Percentiles rank a stretch among this genome's conserved stretches.
phyloP scores from a whole-genome alignment of 2,888 invertebrate species.

The Lutraria lutraria region DNA sequence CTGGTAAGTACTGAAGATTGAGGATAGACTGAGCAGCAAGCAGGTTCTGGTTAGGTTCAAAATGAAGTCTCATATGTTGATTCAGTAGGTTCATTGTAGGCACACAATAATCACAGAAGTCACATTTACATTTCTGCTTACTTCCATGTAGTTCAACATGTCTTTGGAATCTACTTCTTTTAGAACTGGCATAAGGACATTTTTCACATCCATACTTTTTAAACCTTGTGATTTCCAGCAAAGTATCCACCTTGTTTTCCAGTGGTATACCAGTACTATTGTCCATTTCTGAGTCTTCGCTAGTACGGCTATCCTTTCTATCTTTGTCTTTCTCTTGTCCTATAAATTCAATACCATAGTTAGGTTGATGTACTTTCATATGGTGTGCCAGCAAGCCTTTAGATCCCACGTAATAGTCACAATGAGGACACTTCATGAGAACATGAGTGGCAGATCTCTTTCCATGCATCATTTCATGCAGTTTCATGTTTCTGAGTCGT shows the following conservation, averaged over 20 bases:
- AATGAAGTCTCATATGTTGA: conserved; percentile 93
- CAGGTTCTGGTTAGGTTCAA: conserved; percentile 85
- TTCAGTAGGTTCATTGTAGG: conserved; percentile 94
- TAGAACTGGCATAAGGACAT: conserved; percentile 95
- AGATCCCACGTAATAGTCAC: conserved; percentile 93
- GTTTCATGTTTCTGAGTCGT: conserved; percentile 92
- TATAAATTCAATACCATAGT: conserved; percentile 82
- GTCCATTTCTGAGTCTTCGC: conserved; percentile 69
- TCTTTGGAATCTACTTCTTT: conserved; percentile 93
- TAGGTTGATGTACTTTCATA: conserved; percentile 90
- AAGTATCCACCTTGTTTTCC: conserved; percentile 89
- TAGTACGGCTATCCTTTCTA: conserved; percentile 71
- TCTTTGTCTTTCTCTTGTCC: conserved; percentile 62
- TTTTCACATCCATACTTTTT: conserved; percentile 89
- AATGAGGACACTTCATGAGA: conserved; percentile 90
- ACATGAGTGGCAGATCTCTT: conserved; percentile 85
- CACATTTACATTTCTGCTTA: conserved; percentile 93
- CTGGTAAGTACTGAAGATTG: conserved; percentile 84
- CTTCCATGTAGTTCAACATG: conserved; percentile 94
- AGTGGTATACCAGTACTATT: conserved; percentile 62
- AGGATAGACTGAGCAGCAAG: conserved; percentile 83
- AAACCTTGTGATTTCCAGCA: conserved; percentile 91
- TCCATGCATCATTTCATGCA: conserved; percentile 94
- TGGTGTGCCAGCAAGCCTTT: conserved; percentile 90
- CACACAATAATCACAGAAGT: conserved; percentile 95